Percentiles rank a stretch among this genome's conserved stretches.
Evolutionary conservation across 2,888 invertebrate genomes (phyloP).

Genomic region (Cotesia congregata): DNA sequence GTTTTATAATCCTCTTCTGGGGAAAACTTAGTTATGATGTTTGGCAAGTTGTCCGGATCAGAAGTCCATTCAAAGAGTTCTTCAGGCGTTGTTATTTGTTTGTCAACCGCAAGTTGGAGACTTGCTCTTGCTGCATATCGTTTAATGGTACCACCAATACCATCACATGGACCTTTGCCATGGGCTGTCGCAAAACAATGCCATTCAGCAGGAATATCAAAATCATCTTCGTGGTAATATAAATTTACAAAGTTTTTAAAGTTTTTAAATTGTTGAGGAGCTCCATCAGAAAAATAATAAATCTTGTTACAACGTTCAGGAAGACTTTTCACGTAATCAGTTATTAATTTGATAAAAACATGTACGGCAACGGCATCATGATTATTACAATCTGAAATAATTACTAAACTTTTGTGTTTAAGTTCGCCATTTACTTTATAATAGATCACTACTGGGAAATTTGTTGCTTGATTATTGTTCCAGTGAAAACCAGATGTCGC

Average conservation of each 20-base stretch:
- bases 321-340: too few relatives aligned
- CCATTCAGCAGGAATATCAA: conserved; percentile 46
- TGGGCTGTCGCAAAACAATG: conserved; percentile 42
- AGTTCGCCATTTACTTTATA: neutral
- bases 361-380: too few relatives aligned
- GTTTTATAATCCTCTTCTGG: neutral
- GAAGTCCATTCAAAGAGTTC: conserved; percentile 6
- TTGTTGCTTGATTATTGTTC: neutral
- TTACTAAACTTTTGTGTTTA: neutral
- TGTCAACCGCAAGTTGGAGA: too few relatives aligned
- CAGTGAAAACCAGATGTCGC: too few relatives aligned
- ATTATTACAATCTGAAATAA: neutral
- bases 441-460: neutral
- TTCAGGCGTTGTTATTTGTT: neutral
- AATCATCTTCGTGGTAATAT: too few relatives aligned
- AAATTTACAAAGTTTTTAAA: too few relatives aligned
- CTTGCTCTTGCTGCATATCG: too few relatives aligned
- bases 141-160: neutral
- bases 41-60: conserved; percentile 8
- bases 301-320: too few relatives aligned
- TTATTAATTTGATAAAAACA: too few relatives aligned
- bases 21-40: neutral
- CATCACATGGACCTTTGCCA: conserved; percentile 40
- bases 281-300: too few relatives aligned
- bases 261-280: too few relatives aligned